Evolutionary conservation across 2,113 vertebrate genomes (phyloP), one percentile per base, ranked within the genome.

Genomic region (Ophiodon elongatus): DNA sequence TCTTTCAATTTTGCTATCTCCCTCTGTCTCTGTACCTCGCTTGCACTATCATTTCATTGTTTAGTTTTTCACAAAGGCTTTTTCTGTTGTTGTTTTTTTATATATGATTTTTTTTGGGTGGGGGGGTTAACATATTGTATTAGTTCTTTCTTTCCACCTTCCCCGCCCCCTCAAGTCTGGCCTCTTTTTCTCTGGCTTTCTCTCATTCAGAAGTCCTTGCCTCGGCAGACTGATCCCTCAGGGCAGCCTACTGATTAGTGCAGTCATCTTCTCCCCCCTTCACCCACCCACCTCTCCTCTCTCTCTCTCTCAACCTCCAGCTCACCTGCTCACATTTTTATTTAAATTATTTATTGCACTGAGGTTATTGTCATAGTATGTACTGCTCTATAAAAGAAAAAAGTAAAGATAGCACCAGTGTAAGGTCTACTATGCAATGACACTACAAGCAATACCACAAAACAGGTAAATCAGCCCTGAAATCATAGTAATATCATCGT

Each of bases 181-280:
- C 76, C 84, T 88, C 73, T 84, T 85, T 91, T 86, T 85, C 75
- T 50, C 71, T 74, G 15, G 29, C 79, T 88, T 76, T 75, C 66
- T 89, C 82, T 90, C 79, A 82, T 90, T 89, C 87, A 85, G 80
- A 79, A 86, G 89, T 91, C 92, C 89, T 90, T 88, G 90, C 70
- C 71, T 89, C 43, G 80, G 83, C 87, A 85, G 77, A 76, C 64
- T 57, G 56, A 83, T 87, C 86, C 90, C 92, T 82, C 37, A 89
- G 89, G 92, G 83, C 71, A 84, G 62, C 76, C 73, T 73, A 60
- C 90, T 94, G 93, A 95, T 94, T 94, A 95, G 88, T 89, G 85
- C 85, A 89, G 85, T 87, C 90, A 79, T 68, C 81, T 15, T n/a
- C n/a, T n/a, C n/a, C 74, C 35, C 79, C 79, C 41, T 4, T 47